Percentiles rank a stretch among this genome's conserved stretches.
Evolutionary conservation across 2,113 vertebrate genomes (phyloP).

Genomic region (Murina feae): DNA sequence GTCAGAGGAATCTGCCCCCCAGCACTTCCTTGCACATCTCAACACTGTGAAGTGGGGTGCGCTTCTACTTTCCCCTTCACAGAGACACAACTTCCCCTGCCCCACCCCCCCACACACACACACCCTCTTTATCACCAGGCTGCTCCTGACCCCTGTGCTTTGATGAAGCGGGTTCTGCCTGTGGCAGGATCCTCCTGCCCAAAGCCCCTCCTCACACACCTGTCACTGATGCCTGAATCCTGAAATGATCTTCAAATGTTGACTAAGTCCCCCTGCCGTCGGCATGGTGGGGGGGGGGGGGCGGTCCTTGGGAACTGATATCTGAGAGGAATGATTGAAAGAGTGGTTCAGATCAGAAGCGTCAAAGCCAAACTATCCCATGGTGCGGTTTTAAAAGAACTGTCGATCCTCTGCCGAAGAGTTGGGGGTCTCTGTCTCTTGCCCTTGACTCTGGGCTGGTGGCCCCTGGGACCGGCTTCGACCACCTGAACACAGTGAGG

Average conservation of each 20-base stretch:
- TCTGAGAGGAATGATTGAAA: not conserved
- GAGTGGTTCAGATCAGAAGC: not conserved
- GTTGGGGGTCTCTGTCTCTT: not conserved
- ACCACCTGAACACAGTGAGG: not conserved
- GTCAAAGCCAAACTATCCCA: not conserved
- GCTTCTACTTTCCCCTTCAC: not conserved
- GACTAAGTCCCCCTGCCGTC: not conserved
- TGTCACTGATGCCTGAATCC: not conserved
- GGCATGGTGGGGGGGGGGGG: too few relatives aligned
- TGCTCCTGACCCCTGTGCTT: not conserved
- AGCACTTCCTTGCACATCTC: not conserved
- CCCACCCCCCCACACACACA: too few relatives aligned
- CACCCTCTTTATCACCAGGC: not conserved
- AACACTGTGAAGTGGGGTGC: not conserved
- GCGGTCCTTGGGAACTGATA: not conserved
- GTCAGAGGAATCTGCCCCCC: not conserved
- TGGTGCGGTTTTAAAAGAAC: not conserved
- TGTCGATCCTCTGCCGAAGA: not conserved
- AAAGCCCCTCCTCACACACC: not conserved
- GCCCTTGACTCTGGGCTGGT: not conserved
- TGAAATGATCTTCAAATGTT: not conserved
- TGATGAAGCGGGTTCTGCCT: not conserved
- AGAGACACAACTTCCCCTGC: not conserved
- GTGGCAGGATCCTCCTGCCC: not conserved
- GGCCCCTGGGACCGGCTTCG: not conserved